A percentile compares a stretch with the other conserved stretches of the same genome.
phyloP scores from a whole-genome alignment of 2,888 invertebrate genomes.

The Trissonchulus latispiculum region DNA sequence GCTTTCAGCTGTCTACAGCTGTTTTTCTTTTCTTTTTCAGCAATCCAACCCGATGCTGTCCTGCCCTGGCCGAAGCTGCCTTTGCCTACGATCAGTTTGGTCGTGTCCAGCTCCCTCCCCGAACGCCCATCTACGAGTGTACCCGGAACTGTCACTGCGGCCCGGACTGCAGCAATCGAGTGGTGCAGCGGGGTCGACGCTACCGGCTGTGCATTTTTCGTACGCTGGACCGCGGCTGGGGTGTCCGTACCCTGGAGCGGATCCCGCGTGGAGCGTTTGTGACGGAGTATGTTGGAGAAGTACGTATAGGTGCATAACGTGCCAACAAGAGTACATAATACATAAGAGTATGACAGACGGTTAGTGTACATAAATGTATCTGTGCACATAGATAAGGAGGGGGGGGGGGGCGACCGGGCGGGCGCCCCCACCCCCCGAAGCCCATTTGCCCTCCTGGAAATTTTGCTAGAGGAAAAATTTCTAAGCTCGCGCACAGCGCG shows the following conservation, averaged over 20 bases:
- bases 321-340: no score
- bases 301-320: slow-evolving; percentile 28
- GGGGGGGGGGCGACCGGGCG: no score
- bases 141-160: slow-evolving; percentile 73
- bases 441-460: no score
- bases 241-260: slow-evolving; percentile 64
- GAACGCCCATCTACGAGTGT: slow-evolving; percentile 83
- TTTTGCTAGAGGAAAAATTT: no score
- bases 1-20: no score
- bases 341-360: no score
- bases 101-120: slow-evolving; percentile 52
- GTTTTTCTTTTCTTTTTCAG: no score
- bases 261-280: slow-evolving; percentile 68
- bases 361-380: neutral
- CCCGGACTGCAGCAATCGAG: slow-evolving; percentile 67
- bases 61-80: neutral
- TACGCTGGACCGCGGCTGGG: slow-evolving; percentile 89
- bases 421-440: no score
- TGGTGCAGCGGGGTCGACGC: slow-evolving; percentile 65
- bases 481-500: no score
- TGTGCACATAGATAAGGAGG: no score
- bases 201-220: slow-evolving; percentile 64
- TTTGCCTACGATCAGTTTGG: neutral
- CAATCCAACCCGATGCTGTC: no score
- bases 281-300: slow-evolving; percentile 85